Evolutionary conservation across 2,888 invertebrate species (phyloP).

Genomic region (Caenorhabditis panamensis): DNA sequence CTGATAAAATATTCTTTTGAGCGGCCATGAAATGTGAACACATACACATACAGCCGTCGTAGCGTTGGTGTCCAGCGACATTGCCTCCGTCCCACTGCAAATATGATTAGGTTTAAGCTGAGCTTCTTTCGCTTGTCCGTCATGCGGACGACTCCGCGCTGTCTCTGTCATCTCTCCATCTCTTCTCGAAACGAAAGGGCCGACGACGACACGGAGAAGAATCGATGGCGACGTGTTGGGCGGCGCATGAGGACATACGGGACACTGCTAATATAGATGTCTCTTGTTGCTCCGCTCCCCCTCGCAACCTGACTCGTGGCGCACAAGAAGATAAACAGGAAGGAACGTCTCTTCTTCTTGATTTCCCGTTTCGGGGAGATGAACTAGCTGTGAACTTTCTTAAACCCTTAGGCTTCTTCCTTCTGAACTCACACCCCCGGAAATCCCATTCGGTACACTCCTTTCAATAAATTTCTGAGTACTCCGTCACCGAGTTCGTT

Average conservation of each 20-base stretch:
- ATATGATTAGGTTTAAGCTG: constrained; percentile 62
- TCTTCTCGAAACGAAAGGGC: constrained; percentile 8
- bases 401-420: too few species aligned
- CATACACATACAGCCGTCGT: neutral
- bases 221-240: constrained; percentile 52
- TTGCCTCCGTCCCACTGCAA: constrained; percentile 31
- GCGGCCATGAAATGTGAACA: neutral
- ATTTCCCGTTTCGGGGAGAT: too few species aligned
- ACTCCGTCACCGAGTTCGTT: neutral
- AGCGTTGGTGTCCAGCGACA: constrained; percentile 3
- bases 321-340: neutral
- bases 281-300: constrained; percentile 7
- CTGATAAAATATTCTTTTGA: constrained; percentile 14
- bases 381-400: too few species aligned
- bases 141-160: constrained; percentile 3
- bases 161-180: constrained; percentile 15
- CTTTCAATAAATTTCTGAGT: constrained; percentile 19
- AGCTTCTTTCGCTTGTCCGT: constrained; percentile 36
- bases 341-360: neutral
- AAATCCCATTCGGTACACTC: too few species aligned
- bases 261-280: constrained; percentile 51
- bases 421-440: too few species aligned
- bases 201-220: constrained; percentile 21
- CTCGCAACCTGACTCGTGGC: neutral
- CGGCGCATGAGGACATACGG: constrained; percentile 45